Base-by-base conservation (phyloP, 2,888 invertebrate genomes). In the Cryptocephalus primarius region DNA sequence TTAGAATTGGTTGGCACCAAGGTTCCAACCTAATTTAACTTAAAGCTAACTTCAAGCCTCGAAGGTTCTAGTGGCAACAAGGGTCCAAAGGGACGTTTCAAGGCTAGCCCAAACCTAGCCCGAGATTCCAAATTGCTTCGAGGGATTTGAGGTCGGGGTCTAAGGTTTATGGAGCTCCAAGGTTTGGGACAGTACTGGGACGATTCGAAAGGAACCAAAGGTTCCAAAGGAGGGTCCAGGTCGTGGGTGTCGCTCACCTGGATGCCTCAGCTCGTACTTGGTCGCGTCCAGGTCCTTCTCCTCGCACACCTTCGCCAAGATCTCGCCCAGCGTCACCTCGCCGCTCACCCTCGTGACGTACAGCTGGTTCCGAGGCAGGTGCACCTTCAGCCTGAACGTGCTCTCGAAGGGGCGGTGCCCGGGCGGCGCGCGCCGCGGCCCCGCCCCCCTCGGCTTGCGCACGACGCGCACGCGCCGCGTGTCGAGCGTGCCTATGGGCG, bases 281-380 rank as follows among this genome's bases (percentile, higher is more conserved):
- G 73, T 68, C 22, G 78, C 73, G 65, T 87, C 86, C 61, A 88
- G 49, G 66, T 80, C 79, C 67, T 88, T 88, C 63, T 88, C 85
- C 43, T 77, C 76, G 63, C 88, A 88, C 10, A 88, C 82, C 64
- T 82, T 77, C 47, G 75, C 73, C 58, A 85, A 75, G 44, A 89
- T 78, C 51, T 85, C 82, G 39, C 78, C 77, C 32, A 89, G 71
- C 32, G 76, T 74, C 43, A 80, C 80, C 55, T 80, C 77, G 10
- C 83, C 82, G 54, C 83, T 83, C 50, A 88, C 78, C 52, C 89
- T 73, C 38, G 81, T 76, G 9, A 89, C 88, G 68, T 81, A 85
- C 47, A 88, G 75, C 70, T 89, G 88, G 64, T 85, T 85, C 56
- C 83, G 77, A 33, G 88, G 89, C 57, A 89, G 72, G 63, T 86